Evolutionary conservation across 2,797 vertebrate genomes (phyloP), one percentile per base, ranked within the genome.

Genomic region (Anguilla anguilla): DNA sequence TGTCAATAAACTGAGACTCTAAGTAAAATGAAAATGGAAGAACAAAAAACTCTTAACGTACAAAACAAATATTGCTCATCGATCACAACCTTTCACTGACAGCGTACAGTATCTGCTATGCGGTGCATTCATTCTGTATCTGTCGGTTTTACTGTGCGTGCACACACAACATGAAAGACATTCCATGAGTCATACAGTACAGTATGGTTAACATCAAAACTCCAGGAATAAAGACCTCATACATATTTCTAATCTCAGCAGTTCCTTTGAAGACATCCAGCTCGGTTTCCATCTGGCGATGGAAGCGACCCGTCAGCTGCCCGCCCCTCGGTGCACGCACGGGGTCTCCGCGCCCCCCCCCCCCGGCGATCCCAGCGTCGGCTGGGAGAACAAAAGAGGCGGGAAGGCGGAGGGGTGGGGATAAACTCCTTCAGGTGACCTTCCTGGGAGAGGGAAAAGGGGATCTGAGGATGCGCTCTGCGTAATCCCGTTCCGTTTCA

Each of bases 361-460:
- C 91, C 91, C 92, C 90, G 89, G 89, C 86, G 93, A 93, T 94
- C 93, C 88, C 90, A 89, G 92, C 90, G n/a, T 69, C 17, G 90
- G 93, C 92, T 88, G 91, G 90, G 55, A 35, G 67, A 82, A 92
- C 93, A 94, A 94, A 93, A 94, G 93, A 93, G 89, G 84, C 86
- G 87, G 88, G 91, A 25, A 93, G 91, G 93, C 88, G 92, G 91
- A 91, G 92, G 92, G 89, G 91, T 93, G 90, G 91, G 93, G 92
- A 94, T 96, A 95, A 95, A 90, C 94, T 95, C 93, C 94, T 95
- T 95, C 93, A 94, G 91, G 91, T 95, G 95, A 96, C 95, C 96
- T 96, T 96, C 92, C 85, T 86, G 87, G 84, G 89, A 90, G 88
- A 89, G 85, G 86, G 57, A 83, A 57, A 57, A 89, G 90, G 89